These are phyloP conservation scores for Musca vetustissima DNA, from an alignment of 1,140 invertebrate genomes.

Conservation along the genomic window DNA sequence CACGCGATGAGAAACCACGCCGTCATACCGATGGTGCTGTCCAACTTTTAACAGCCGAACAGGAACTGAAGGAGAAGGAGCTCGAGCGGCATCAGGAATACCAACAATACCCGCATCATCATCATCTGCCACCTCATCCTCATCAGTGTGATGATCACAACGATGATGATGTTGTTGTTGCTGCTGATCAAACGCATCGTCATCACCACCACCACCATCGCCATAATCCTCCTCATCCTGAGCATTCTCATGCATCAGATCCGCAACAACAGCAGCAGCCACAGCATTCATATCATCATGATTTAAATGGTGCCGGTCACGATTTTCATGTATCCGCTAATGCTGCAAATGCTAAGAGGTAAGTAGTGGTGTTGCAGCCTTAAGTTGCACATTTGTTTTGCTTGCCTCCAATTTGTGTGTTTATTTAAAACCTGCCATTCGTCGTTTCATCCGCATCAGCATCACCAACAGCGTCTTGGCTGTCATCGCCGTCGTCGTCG, in stretches of 20 bases:
- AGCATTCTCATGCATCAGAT: not conserved
- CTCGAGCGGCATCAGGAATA: not conserved
- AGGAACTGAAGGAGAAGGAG: not conserved
- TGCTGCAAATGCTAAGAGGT: slow-evolving; percentile 19
- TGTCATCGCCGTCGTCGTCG: not conserved
- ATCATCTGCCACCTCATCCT: not conserved
- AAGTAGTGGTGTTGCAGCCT: slow-evolving; percentile 11
- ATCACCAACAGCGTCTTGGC: too few relatives aligned
- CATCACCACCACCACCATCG: slow-evolving; percentile 3
- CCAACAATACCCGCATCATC: not conserved
- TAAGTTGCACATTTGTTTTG: not conserved
- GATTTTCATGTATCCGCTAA: slow-evolving; percentile 23
- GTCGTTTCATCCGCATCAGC: not conserved
- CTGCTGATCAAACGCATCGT: not conserved
- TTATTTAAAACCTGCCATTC: not conserved
- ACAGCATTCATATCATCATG: slow-evolving; percentile 1
- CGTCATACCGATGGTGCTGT: slow-evolving; percentile 16
- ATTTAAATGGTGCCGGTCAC: slow-evolving; percentile 25
- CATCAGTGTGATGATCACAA: not conserved
- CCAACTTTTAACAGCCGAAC: not conserved
- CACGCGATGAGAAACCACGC: slow-evolving; percentile 5
- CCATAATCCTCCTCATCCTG: not conserved
- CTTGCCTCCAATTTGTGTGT: not conserved
- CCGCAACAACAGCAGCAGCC: too few relatives aligned
- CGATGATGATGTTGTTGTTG: too few relatives aligned